phyloP scores from a whole-genome alignment of 2,797 vertebrate species.

The Acrocephalus scirpaceus region DNA sequence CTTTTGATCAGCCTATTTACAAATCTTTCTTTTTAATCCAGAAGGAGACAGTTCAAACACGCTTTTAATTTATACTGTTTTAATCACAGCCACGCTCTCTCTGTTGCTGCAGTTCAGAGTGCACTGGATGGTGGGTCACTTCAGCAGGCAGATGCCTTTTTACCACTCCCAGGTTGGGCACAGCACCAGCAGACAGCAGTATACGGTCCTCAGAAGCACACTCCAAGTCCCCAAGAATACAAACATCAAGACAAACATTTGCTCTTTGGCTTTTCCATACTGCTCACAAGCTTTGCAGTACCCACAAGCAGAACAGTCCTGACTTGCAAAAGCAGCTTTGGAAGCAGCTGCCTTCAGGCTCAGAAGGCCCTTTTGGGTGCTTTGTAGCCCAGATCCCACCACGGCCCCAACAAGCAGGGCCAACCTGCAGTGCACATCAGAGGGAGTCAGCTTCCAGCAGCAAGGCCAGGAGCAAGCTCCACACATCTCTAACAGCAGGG shows the following conservation, averaged over 20 bases:
- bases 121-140: not conserved
- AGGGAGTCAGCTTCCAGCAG: not conserved
- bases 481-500: not conserved
- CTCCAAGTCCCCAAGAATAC: not conserved
- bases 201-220: not conserved
- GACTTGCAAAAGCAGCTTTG: fast-evolving
- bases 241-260: not conserved
- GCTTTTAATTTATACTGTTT: slow-evolving; percentile 30
- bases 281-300: not conserved
- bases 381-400: not conserved
- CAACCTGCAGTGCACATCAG: fast-evolving
- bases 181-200: slow-evolving; percentile 8
- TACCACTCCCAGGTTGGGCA: not conserved
- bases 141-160: slow-evolving; percentile 20
- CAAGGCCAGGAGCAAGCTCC: not conserved
- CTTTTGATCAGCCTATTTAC: slow-evolving; percentile 49
- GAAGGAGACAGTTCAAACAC: slow-evolving; percentile 12
- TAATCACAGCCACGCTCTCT: slow-evolving; percentile 13
- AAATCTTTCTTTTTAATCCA: slow-evolving; percentile 32
- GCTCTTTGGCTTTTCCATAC: not conserved
- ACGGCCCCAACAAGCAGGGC: fast-evolving
- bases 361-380: not conserved
- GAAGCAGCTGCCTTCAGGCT: not conserved
- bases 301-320: not conserved
- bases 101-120: not conserved